These are phyloP conservation scores for Columba janthina DNA, from an alignment of 2,113 vertebrate species.

Conservation along the genomic window DNA sequence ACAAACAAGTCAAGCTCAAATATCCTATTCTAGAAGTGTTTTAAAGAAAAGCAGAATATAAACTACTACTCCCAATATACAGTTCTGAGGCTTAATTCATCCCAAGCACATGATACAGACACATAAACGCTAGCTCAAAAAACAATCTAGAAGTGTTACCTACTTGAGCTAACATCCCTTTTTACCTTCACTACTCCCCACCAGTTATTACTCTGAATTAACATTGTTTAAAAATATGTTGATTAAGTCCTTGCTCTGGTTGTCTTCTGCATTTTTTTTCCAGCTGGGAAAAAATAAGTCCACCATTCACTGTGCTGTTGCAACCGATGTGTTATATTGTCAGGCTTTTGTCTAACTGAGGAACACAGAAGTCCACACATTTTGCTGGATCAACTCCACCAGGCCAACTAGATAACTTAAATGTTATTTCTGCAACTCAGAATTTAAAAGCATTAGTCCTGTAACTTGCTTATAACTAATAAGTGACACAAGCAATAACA, in stretches of 20 bases:
- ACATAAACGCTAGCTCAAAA: background rate
- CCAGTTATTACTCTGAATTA: background rate
- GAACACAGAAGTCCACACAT: background rate
- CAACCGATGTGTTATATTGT: background rate
- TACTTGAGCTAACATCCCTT: background rate
- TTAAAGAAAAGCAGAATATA: background rate
- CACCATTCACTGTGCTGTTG: background rate
- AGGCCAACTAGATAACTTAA: background rate
- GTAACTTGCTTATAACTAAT: background rate
- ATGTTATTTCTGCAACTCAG: background rate
- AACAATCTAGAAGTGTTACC: background rate
- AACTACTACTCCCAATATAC: background rate
- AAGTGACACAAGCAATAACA: background rate
- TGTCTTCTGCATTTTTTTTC: background rate
- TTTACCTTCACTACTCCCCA: background rate
- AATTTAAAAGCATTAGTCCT: background rate
- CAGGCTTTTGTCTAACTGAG: background rate
- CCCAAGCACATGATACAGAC: background rate
- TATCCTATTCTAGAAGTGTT: background rate
- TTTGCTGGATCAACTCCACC: background rate
- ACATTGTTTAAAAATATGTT: background rate
- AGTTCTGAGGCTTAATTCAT: background rate
- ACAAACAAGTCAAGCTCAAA: background rate
- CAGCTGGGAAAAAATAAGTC: background rate
- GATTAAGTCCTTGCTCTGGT: background rate